Evolutionary conservation across 2,888 invertebrate species (phyloP), one percentile per base, ranked within the genome.

Genomic region (Drosophila vallismaia): DNA sequence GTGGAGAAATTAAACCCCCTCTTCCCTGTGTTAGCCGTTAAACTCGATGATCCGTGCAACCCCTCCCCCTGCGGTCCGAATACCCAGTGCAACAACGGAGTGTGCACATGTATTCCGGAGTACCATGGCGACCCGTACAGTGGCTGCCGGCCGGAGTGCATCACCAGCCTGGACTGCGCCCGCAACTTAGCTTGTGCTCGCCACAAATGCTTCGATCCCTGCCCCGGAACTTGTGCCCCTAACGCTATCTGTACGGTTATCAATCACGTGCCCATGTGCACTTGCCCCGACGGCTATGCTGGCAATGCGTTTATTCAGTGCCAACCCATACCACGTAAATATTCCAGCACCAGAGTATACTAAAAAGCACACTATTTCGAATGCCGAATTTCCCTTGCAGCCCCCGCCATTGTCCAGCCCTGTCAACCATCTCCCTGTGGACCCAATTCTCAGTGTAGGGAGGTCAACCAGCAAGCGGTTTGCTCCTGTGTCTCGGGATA

Each of bases 81-180:
- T 87, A 94, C 96, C 44, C 92, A 94, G 78, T 95, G 95, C 85
- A 93, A 76, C 29, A 76, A 77, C 24, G 91, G 90, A 14, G 51
- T 69, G 24, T 91, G 91, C 24, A 74, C 76, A 1, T 91, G 91
- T 52, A 86, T 94, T 48, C 92, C 92, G 7, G 95, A 95, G 78
- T 95, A 95, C 88, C 93, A 93, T 66, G 96, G 96, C 31, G 95
- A 96, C 91, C 96, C 96, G 40, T 94, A 94, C 68, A 94, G 94
- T 88, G 95, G 94, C 45, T 97, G 96, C 89, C 93, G 96, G 76
- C 96, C 96, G 4, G 96, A 96, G 91, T 96, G 96, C 91, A 94
- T 95, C n/a, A 92, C 95, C 4, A 96, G 95, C 88, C 92, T 93
- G 9, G 96, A 96, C 80, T 97, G 96, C 90, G 92, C 94, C 26